Conservation (phyloP, 2,797 vertebrate genomes). For the Cirrhinus molitorella region DNA sequence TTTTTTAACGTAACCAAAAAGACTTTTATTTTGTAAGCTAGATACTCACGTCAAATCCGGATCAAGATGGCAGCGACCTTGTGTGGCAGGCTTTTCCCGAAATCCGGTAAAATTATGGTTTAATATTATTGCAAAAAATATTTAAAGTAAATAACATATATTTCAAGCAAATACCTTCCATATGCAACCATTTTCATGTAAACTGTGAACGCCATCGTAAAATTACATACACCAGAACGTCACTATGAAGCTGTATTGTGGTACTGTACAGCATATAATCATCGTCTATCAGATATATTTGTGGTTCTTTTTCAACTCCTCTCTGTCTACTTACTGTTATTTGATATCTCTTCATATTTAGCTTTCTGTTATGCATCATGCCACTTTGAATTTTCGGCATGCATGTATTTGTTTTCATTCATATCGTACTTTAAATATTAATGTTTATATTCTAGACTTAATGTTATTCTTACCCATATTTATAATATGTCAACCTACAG, state of each 20-base stretch:
- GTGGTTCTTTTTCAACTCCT: neutral
- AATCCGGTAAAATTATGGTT: conserved; percentile 72
- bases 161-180: neutral
- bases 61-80: conserved; percentile 84
- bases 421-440: neutral
- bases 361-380: neutral
- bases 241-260: neutral
- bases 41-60: conserved; percentile 57
- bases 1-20: neutral
- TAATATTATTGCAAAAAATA: rapidly evolving
- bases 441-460: neutral
- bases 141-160: neutral
- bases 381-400: neutral
- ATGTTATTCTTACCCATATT: neutral
- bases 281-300: neutral
- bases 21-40: neutral
- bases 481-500: conserved; percentile 68
- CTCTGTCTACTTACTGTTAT: neutral
- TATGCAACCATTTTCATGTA: neutral
- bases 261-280: neutral
- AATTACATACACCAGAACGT: neutral
- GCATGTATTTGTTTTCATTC: neutral
- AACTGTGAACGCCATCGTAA: neutral
- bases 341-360: neutral
- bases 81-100: conserved; percentile 71